Base-by-base conservation (phyloP, 2,888 invertebrate genomes). In the Subacronicta megacephala region DNA sequence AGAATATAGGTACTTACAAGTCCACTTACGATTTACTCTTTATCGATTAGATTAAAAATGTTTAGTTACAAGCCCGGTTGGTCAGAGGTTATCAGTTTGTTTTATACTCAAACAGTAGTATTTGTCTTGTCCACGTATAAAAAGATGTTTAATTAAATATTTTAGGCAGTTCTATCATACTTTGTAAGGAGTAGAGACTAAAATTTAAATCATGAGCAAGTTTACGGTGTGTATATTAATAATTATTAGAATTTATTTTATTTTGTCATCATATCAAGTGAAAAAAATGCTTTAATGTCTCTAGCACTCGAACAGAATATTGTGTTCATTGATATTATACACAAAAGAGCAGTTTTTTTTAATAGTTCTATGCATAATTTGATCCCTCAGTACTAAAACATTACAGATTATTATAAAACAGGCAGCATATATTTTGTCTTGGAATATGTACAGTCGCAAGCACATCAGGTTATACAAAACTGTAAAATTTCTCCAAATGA, bases 51-150 rank as follows among this genome's bases (percentile, higher is more conserved):
- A 37, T 37, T 52, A 49, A 38, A 43, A 40, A 43, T 9, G 54
- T 64, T 49, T 36, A n/a, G 37, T 37, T 43, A 38, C 56, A 50
- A 56, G 38, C 49, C 18, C 54, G 43, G 46, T 3, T 23, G 71
- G 74, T 75, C 75, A 72, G 59, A 62, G 82, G 81, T 77, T 82
- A 80, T 79, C 78, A 53, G 16, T 20, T 36, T 52, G 64, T 72
- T 50, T 52, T 53, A 51, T 63, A 47, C 45, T 55, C 49, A 60
- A 72, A 62, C 72, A 80, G 79, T 72, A 84, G 81, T 81, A 81
- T 84, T 82, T 74, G 70, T 51, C 45, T 20, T 45, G 53, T 61
- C 62, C 63, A 50, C 38, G 53, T 84, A 85, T 87, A 87, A 75
- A 61, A 85, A 82, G 78, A 77, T 71, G 49, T 54, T 36, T 7